These are phyloP conservation scores for Mermis nigrescens DNA, from an alignment of 2,888 invertebrate species.

Conservation along the genomic window DNA sequence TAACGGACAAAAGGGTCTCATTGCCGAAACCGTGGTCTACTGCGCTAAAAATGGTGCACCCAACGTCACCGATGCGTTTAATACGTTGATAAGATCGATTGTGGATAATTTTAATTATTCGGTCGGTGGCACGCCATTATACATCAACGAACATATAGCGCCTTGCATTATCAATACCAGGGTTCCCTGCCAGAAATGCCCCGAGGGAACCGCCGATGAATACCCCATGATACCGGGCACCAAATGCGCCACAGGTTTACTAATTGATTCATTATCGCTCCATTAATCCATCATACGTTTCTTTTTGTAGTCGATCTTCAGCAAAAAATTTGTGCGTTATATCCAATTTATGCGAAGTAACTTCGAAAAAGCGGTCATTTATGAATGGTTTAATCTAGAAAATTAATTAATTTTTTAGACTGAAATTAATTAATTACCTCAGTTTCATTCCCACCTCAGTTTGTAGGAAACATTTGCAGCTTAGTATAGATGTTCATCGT, in stretches of 20 bases:
- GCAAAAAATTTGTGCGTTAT: no score
- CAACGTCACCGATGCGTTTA: neutral
- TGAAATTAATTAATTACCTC: no score
- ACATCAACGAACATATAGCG: slow-evolving; percentile 6
- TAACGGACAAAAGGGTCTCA: neutral
- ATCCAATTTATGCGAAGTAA: no score
- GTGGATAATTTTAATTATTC: slow-evolving; percentile 9
- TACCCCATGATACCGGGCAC: neutral
- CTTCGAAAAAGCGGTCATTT: no score
- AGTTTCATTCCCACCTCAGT: no score
- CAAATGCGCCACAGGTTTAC: neutral
- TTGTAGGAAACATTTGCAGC: no score
- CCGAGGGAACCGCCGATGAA: neutral
- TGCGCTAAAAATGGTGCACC: neutral
- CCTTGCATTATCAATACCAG: neutral
- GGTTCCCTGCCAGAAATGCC: neutral
- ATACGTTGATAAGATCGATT: neutral
- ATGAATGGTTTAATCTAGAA: no score
- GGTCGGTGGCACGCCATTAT: slow-evolving; percentile 15
- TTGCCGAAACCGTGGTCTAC: neutral
- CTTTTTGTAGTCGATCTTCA: no score
- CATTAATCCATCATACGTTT: no score
- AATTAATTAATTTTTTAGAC: no score
- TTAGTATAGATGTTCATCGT: no score
- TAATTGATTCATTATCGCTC: no score